Conservation (phyloP, 1,140 invertebrate species). For the Augochlora pura region DNA sequence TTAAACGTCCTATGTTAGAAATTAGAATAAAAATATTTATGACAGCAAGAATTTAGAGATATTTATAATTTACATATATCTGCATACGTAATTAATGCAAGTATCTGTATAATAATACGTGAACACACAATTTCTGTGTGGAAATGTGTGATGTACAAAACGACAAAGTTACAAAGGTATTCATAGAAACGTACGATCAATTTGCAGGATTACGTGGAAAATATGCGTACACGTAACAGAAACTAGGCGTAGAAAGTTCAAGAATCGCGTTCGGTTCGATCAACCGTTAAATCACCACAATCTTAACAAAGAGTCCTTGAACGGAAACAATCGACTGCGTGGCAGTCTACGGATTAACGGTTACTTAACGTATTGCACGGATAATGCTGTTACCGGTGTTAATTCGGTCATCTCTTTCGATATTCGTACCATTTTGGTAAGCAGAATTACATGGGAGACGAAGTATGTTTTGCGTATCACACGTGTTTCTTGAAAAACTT, state of each 20-base stretch:
- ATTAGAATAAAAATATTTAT: too few relatives aligned
- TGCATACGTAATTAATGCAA: too few relatives aligned
- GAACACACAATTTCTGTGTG: too few relatives aligned
- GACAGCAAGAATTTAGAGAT: too few relatives aligned
- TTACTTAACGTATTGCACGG: not conserved
- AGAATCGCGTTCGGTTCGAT: constrained; percentile 8
- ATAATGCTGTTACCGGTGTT: not conserved
- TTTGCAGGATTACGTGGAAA: not conserved
- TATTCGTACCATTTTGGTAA: not conserved
- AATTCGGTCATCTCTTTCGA: not conserved
- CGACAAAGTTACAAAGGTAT: not conserved
- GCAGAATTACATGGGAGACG: too few relatives aligned
- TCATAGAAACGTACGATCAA: not conserved
- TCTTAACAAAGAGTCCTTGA: constrained; percentile 34
- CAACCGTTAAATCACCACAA: constrained; percentile 33
- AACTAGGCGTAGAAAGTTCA: constrained; percentile 38
- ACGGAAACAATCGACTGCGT: not conserved
- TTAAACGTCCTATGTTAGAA: too few relatives aligned
- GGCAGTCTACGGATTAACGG: not conserved
- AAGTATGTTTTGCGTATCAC: not conserved
- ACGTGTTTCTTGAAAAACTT: not conserved
- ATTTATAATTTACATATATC: too few relatives aligned
- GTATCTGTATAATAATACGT: too few relatives aligned
- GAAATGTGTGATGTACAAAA: too few relatives aligned
- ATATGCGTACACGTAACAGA: constrained; percentile 12